Evolutionary conservation across 2,797 vertebrate genomes (phyloP).

Genomic region (Nyctibius grandis): DNA sequence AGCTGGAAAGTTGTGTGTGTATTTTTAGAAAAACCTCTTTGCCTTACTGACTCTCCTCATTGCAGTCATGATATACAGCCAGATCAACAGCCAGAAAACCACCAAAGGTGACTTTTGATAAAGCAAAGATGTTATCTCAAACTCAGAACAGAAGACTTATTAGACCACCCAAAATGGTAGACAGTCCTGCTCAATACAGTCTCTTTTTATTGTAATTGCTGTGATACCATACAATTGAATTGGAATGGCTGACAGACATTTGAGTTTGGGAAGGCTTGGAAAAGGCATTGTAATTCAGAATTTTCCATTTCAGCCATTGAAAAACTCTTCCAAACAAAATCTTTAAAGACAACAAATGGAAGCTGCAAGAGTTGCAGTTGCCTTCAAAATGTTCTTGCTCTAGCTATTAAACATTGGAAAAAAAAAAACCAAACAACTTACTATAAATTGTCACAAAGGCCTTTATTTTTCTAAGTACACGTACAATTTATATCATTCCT

Average conservation of each 20-base stretch:
- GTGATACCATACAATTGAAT: neutral
- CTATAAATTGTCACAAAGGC: neutral
- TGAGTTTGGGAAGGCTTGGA: neutral
- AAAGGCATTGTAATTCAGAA: neutral
- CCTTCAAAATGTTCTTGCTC: neutral
- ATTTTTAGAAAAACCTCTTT: neutral
- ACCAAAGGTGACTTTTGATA: neutral
- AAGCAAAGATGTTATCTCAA: neutral
- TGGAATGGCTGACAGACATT: neutral
- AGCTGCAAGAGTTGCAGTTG: neutral
- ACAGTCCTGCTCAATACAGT: neutral
- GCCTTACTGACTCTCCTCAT: neutral
- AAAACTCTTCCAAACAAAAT: neutral
- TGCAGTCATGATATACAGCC: neutral
- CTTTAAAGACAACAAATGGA: neutral
- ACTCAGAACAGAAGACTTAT: neutral
- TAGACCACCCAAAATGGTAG: neutral
- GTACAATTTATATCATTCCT: neutral
- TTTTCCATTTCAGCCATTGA: neutral
- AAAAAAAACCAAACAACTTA: no score
- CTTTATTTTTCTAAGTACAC: neutral
- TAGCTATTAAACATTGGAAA: neutral
- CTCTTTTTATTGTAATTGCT: neutral
- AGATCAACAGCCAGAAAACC: neutral
- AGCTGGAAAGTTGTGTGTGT: neutral